Conservation (phyloP, 2,888 invertebrate genomes). For the Bombylius major region DNA sequence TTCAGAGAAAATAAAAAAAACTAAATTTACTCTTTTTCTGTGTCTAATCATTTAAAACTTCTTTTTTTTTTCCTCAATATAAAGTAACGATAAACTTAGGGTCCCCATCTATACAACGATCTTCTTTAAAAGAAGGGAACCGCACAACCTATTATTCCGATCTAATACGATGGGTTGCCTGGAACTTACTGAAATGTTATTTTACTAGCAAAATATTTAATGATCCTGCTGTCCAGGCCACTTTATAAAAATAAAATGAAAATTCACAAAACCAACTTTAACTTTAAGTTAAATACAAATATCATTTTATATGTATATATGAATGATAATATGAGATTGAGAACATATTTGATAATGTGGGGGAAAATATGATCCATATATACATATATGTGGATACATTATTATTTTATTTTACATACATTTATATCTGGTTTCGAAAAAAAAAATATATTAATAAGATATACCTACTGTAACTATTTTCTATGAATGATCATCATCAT, state of each 20-base stretch:
- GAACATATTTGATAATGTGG: neutral
- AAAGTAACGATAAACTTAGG: no score
- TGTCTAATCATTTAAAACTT: no score
- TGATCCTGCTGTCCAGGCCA: constrained; percentile 17
- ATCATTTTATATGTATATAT: neutral
- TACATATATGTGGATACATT: no score
- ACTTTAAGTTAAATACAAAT: neutral
- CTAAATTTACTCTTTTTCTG: no score
- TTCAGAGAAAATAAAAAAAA: no score
- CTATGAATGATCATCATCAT: neutral
- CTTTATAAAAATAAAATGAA: neutral
- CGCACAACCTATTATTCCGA: constrained; percentile 19
- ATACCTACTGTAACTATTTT: neutral
- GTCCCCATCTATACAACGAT: neutral
- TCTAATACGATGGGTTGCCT: constrained; percentile 34
- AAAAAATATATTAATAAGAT: no score
- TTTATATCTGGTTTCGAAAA: neutral
- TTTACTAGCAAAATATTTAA: constrained; percentile 8
- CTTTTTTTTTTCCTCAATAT: no score
- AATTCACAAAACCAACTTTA: neutral
- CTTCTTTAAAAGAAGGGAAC: constrained; percentile 16
- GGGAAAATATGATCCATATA: neutral
- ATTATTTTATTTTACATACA: neutral
- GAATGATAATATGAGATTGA: neutral
- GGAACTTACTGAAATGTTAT: constrained; percentile 32